A percentile compares a stretch with the other conserved stretches of the same genome.
phyloP scores from a whole-genome alignment of 2,797 vertebrate species.

The Luscinia megarhynchos region DNA sequence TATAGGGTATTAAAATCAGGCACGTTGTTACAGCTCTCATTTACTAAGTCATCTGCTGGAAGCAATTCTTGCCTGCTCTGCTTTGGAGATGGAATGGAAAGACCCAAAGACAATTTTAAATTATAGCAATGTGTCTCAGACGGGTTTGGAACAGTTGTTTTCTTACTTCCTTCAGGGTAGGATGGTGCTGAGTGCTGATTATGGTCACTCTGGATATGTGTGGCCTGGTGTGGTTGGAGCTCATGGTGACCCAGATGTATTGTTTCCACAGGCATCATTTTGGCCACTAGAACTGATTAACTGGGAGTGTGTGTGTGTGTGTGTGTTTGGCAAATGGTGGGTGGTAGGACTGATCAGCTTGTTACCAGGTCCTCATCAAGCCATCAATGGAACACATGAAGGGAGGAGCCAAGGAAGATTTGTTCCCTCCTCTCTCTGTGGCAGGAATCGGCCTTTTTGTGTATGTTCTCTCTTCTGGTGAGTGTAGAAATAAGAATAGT shows the following conservation, averaged over 20 bases:
- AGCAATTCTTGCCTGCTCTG: background rate
- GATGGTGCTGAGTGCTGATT: background rate
- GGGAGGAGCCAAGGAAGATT: background rate
- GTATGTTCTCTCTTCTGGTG: background rate
- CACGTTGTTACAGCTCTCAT: background rate
- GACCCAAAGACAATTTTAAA: background rate
- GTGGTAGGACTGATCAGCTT: background rate
- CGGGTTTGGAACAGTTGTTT: background rate
- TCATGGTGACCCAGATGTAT: background rate
- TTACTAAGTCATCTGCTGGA: background rate
- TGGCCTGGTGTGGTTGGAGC: background rate
- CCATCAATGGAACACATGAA: accelerated
- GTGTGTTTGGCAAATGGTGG: background rate
- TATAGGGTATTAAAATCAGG: background rate
- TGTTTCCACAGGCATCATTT: background rate
- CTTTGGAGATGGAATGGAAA: background rate
- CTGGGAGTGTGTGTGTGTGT: accelerated
- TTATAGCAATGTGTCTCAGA: background rate
- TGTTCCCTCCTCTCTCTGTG: background rate
- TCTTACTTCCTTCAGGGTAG: background rate
- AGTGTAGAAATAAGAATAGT: background rate
- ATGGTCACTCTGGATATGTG: accelerated
- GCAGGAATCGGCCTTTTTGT: background rate
- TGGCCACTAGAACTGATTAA: background rate
- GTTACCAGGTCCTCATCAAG: background rate